Conservation (phyloP, 2,888 invertebrate species). For the Pyrocoelia pectoralis region DNA sequence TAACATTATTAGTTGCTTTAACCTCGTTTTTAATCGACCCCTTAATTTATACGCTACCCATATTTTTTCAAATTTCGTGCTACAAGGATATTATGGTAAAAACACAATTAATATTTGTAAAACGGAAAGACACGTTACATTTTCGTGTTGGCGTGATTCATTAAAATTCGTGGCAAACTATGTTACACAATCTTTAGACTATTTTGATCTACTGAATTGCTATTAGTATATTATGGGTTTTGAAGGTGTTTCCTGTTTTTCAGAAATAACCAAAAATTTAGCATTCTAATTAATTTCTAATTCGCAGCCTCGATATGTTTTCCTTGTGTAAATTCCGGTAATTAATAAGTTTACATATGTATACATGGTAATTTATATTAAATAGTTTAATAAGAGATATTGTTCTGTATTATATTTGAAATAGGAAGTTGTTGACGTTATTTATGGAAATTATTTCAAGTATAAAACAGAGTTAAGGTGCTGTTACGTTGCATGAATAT, state of each 20-base stretch:
- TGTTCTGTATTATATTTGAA: neutral
- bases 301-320: neutral
- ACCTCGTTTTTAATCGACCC: slow-evolving; percentile 28
- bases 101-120: slow-evolving; percentile 37
- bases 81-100: slow-evolving; percentile 30
- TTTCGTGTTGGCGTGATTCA: slow-evolving; percentile 36
- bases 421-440: slow-evolving; percentile 12
- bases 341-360: neutral
- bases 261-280: neutral
- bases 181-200: slow-evolving; percentile 27
- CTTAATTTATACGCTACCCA: slow-evolving; percentile 22
- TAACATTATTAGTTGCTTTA: slow-evolving; percentile 17
- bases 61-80: slow-evolving; percentile 31
- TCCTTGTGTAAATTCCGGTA: too few relatives aligned
- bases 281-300: neutral
- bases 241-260: slow-evolving; percentile 4
- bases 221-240: slow-evolving; percentile 14
- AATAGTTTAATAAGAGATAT: slow-evolving; percentile 4
- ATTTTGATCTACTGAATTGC: slow-evolving; percentile 21
- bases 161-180: slow-evolving; percentile 31
- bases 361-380: slow-evolving; percentile 7
- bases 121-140: slow-evolving; percentile 36
- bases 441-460: slow-evolving; percentile 13
- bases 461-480: slow-evolving; percentile 14
- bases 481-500: slow-evolving; percentile 22